phyloP scores from a whole-genome alignment of 2,113 vertebrate species.

The Thalassoma bifasciatum region DNA sequence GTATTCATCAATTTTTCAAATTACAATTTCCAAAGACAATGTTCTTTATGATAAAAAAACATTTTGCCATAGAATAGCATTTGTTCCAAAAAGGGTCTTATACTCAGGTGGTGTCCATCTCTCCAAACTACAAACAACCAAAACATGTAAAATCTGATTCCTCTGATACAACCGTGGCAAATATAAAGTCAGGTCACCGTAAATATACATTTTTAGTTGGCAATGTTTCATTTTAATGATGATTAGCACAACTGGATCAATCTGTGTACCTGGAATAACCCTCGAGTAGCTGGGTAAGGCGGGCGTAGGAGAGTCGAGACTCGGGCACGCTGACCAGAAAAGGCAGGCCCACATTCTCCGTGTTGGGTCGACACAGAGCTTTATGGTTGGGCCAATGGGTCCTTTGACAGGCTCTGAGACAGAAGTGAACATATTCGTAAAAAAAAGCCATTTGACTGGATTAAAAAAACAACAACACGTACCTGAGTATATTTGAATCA shows the following conservation, averaged over 20 bases:
- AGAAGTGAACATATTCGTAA: neutral
- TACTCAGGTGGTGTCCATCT: no score
- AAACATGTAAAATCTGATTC: no score
- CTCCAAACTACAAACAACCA: no score
- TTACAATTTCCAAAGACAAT: no score
- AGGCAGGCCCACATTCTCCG: conserved; percentile 93
- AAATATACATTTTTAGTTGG: neutral
- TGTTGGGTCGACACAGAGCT: conserved; percentile 86
- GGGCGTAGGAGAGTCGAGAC: conserved; percentile 91
- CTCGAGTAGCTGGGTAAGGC: conserved; percentile 92
- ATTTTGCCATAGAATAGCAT: no score
- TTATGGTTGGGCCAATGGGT: conserved; percentile 96
- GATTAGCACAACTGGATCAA: neutral
- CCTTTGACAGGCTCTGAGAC: conserved; percentile 90
- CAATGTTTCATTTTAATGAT: neutral
- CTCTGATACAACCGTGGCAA: no score
- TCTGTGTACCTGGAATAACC: conserved; percentile 90
- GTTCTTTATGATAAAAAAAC: no score
- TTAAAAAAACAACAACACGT: neutral
- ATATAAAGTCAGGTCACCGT: no score
- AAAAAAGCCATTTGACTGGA: no score
- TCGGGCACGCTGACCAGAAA: conserved; percentile 95
- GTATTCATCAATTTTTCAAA: no score
- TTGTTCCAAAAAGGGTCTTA: no score
- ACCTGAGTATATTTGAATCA: neutral